Percentiles rank a stretch among this genome's conserved stretches.
Conservation (phyloP, 2,888 invertebrate species). For the Eurytoma californica region DNA sequence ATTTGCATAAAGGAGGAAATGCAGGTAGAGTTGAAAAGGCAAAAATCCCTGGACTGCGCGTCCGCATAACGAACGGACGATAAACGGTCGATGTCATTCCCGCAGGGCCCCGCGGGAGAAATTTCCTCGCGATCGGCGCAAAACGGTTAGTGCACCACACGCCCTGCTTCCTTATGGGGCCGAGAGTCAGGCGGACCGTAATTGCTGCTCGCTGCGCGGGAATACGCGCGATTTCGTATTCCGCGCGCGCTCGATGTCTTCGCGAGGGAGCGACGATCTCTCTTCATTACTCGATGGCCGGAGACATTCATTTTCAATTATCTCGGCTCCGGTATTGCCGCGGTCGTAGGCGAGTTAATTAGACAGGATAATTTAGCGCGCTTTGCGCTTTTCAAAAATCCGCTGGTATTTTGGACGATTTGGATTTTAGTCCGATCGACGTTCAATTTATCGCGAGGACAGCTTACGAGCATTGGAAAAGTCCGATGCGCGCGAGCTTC, state of each 20-base stretch:
- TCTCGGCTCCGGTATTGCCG: not conserved
- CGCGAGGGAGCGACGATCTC: conserved; percentile 27
- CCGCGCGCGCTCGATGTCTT: not conserved
- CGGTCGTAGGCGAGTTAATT: too few relatives aligned
- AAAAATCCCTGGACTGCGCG: not conserved
- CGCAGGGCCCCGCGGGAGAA: conserved; percentile 4
- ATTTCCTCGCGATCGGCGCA: conserved; percentile 5
- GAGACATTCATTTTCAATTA: conserved; percentile 46
- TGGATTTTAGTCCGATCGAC: too few relatives aligned
- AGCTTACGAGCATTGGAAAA: not conserved
- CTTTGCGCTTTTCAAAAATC: too few relatives aligned
- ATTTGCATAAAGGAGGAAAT: not conserved
- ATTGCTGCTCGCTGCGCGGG: not conserved
- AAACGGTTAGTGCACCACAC: conserved; percentile 25
- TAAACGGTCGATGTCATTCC: conserved; percentile 15
- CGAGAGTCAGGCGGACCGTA: conserved; percentile 13
- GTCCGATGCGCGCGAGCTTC: not conserved
- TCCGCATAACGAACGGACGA: conserved; percentile 8
- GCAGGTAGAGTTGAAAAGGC: not conserved
- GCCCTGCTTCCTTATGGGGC: conserved; percentile 33
- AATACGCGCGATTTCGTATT: conserved; percentile 45
- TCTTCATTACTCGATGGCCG: conserved; percentile 39
- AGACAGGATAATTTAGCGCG: too few relatives aligned
- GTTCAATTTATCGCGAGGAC: not conserved
- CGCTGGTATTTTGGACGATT: too few relatives aligned